Evolutionary conservation across 2,888 invertebrate genomes (phyloP).

Genomic region (Cantharis rufa): DNA sequence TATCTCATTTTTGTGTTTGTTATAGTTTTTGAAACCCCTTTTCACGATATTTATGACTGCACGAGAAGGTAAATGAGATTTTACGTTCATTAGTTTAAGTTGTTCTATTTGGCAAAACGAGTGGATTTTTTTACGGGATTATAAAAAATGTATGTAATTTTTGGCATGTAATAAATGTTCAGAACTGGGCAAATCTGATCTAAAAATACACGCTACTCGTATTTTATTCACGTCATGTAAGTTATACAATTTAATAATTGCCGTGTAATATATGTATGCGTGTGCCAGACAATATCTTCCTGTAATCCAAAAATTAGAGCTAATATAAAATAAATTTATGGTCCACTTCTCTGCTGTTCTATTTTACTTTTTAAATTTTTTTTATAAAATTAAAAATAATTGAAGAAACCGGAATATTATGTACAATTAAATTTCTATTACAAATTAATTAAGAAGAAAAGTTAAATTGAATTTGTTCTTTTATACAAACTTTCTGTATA

Average conservation of each 20-base stretch:
- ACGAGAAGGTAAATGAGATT: not conserved
- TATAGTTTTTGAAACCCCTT: not conserved
- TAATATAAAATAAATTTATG: not conserved
- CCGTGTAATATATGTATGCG: not conserved
- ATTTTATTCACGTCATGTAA: constrained; percentile 14
- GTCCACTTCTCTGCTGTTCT: not conserved
- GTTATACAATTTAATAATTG: not conserved
- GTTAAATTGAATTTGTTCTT: not conserved
- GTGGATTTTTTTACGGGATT: not conserved
- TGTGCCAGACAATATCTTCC: not conserved
- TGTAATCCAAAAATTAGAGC: not conserved
- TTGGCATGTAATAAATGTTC: constrained; percentile 23
- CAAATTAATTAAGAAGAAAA: not conserved
- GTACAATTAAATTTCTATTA: not conserved
- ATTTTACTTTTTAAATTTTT: not conserved
- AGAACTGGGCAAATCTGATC: constrained; percentile 26
- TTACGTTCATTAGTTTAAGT: not conserved
- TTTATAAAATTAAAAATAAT: too few relatives aligned
- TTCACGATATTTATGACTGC: not conserved
- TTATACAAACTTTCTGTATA: not conserved
- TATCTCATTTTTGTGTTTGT: not conserved
- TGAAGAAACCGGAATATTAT: too few relatives aligned
- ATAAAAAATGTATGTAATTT: constrained; percentile 23
- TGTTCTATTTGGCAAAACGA: not conserved
- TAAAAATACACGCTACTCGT: constrained; percentile 28